Evolutionary conservation across 2,113 vertebrate genomes (phyloP), one percentile per base, ranked within the genome.

Genomic region (Brachypodius melanocephalos): DNA sequence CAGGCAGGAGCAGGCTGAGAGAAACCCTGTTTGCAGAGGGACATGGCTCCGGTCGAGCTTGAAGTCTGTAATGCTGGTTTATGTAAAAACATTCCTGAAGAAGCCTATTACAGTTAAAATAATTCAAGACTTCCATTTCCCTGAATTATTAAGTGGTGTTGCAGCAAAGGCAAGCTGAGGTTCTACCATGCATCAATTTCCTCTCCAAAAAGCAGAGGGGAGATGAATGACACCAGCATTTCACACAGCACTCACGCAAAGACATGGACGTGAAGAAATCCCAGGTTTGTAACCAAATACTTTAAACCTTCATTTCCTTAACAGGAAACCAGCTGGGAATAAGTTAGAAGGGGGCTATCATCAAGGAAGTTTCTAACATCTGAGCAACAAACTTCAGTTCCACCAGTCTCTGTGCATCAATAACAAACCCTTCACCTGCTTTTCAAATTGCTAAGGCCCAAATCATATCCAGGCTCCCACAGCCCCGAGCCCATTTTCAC

Each of bases 261-360:
- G 72, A 73, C 71, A 77, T 0, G 12, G 61, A 93, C 7, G 3
- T 8, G 77, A 95, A 93, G 69, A 95, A 88, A 93, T 19, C 51
- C 79, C 90, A 82, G 80, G 58, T 96, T 89, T 62, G 76, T 79
- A 95, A 95, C 68, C n/a, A 85, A 93, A 76, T 52, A 71, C 69
- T 86, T 97, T 89, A 83, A 63, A 88, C 67, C 58, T 91, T 86
- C 55, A 90, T 93, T 89, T 96, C 92, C 90, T 58, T 90, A 87
- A 62, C 82, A 51, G 43, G 69, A 78, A 93, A 79, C 61, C 90
- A 85, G 63, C 63, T 90, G 88, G 85, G 92, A 78, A 40, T 45
- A 94, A 63, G 68, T 74, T 68, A 3, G 32, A 85, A 94, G 91
- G 9, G 51, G n/a, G 57, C 75, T 80, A 85, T 91, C 87, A 78